Percentiles rank a stretch among this genome's conserved stretches.
Evolutionary conservation across 1,140 invertebrate genomes (phyloP).

Genomic region (Pseudoatta argentina): DNA sequence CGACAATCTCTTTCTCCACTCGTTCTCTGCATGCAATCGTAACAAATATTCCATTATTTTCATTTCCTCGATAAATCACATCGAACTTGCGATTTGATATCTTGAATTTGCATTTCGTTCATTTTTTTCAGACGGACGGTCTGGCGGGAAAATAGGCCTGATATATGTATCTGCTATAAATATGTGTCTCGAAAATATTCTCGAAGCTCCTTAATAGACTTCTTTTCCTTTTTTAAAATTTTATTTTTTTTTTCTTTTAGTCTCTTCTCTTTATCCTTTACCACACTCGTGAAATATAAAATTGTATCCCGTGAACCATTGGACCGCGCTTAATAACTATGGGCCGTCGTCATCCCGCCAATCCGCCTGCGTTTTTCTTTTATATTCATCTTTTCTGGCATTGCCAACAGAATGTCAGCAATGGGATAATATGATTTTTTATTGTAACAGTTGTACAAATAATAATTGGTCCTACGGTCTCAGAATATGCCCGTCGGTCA

Average conservation of each 20-base stretch:
- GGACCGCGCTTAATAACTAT: conserved; percentile 81
- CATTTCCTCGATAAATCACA: conserved; percentile 37
- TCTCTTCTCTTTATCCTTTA: conserved; percentile 60
- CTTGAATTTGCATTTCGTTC: conserved; percentile 4
- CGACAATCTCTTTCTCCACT: conserved; percentile 15
- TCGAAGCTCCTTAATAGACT: conserved; percentile 74
- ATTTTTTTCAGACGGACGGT: conserved; percentile 16
- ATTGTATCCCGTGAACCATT: conserved; percentile 85
- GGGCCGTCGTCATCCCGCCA: conserved; percentile 66
- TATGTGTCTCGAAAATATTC: conserved; percentile 82
- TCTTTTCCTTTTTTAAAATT: conserved; percentile 58
- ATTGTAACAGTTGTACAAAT: conserved; percentile 1
- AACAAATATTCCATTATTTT: conserved; percentile 2
- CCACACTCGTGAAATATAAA: conserved; percentile 79
- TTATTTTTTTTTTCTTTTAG: conserved; percentile 40
- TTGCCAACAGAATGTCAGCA: neutral
- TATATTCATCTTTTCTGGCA: neutral
- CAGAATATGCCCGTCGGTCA: neutral
- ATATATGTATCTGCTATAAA: conserved; percentile 79
- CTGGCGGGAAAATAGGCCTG: conserved; percentile 71
- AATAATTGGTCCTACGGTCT: conserved; percentile 45
- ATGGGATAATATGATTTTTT: neutral
- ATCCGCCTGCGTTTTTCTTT: conserved; percentile 41
- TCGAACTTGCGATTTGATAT: conserved; percentile 10
- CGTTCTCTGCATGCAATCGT: neutral